Base-by-base conservation (phyloP, 2,888 invertebrate genomes). In the Uloborus plumipes region DNA sequence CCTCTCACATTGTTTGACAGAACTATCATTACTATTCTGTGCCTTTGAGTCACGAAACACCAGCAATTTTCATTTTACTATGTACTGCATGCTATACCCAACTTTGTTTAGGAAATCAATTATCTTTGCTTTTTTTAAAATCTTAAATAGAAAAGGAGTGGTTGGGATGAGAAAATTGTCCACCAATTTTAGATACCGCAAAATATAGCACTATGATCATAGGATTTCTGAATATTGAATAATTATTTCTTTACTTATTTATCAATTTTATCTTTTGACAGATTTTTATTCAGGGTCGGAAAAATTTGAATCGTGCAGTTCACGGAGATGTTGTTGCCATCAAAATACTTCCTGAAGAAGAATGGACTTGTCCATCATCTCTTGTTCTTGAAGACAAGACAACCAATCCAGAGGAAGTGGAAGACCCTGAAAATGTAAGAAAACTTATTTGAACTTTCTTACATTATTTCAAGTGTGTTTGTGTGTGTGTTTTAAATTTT, bases 311-410 rank as follows among this genome's bases (percentile, higher is more conserved):
- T 89, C 92, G 99, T 84, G 96, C 97, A 2, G 94, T 99, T 0
- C 95, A 99, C 88, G 98, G 96, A 7, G 99, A 99, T 88, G 90
- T 94, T 58, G 98, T 99, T 7, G 99, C 97, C 7, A 90, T 99
- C 72, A 93, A 97, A 90, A 90, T 99, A 65, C 91, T 99, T 65
- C 94, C 97, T 0, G 92, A 97, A 90, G 92, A 92, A 11, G 92
- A 98, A 87, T 99, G 99, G 99, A 92, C 94, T 11, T 92, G 93
- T 58, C 98, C 98, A 0, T 96, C 96, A 88, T 96, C 90, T 20
- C 85, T 91, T 53, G 89, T 91, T 50, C 87, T 91, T 47, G 89
- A 90, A 74, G 90, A 90, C 49, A 88, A 88, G 47, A 86, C 86
- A 6, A 87, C 87, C 47, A 87, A 87, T 78, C 88, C 88, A 39